Evolutionary conservation across 2,888 invertebrate species (phyloP), one percentile per base, ranked within the genome.

Genomic region (Phortica magna): DNA sequence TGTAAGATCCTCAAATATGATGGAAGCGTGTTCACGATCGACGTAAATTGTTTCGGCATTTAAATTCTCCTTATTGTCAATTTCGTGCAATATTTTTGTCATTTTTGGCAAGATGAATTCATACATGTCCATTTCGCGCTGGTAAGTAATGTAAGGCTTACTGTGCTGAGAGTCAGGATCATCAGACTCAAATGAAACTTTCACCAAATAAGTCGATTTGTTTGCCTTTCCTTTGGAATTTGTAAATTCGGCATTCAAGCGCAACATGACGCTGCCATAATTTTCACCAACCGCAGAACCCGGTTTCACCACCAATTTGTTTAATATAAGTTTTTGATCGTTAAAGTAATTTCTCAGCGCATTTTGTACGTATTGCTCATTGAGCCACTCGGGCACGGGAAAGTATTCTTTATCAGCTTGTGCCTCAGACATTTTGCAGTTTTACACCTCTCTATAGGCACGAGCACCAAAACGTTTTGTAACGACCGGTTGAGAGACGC

Each of bases 81-180:
- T 81, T 71, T 82, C 81, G 1, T 39, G 39, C 3, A 90, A 76
- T 3, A 88, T 59, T 65, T 80, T 55, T 10, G 80, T 80, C 68
- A 90, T 80, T 73, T 83, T 78, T 1, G 90, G 89, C 74, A 90
- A 70, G 0, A 90, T 80, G n/a, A 80, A 77, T 65, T 87, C 86
- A 68, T 90, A 91, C 83, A 91, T 88, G 22, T 89, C 81, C 81
- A 89, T 82, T 78, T 89, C 89, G 31, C 89, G 81, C 0, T 77
- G 64, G 68, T 82, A 88, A 0, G 85, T 76, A 48, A 80, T 77
- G 42, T 84, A 84, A 7, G 82, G 79, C 0, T 39, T 61, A 42
- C 89, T 79, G 5, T 82, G 17, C 3, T 67, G 43, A 0, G 78
- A 75, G 19, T 84, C 81, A 0, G 83, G 81, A 12, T 80, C 71